phyloP scores from a whole-genome alignment of 2,113 vertebrate species.

The Progne subis region DNA sequence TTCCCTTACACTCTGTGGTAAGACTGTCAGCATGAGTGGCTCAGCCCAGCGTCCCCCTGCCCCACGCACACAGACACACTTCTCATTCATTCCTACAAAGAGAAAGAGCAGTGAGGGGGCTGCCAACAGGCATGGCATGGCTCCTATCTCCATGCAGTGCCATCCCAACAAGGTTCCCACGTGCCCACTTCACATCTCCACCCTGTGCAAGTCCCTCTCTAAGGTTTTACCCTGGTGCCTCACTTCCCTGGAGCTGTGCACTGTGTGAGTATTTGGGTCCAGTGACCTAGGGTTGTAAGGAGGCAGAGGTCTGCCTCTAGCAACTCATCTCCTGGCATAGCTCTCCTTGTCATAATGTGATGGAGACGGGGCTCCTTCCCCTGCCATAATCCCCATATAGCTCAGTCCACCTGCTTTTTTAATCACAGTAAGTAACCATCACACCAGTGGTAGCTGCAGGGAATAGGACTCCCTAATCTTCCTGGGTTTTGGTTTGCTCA shows the following conservation, averaged over 20 bases:
- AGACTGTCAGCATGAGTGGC: neutral
- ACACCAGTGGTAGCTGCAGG: rapidly evolving
- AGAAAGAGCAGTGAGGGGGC: neutral
- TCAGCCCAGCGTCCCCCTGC: rapidly evolving
- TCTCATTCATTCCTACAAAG: neutral
- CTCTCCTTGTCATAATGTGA: neutral
- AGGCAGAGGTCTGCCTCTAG: neutral
- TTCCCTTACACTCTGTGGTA: neutral
- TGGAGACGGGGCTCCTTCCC: neutral
- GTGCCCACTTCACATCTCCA: neutral
- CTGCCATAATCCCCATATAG: neutral
- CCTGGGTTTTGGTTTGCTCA: neutral
- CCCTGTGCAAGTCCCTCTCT: neutral
- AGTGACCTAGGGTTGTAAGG: neutral
- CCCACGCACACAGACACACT: too few relatives aligned
- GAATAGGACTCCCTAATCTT: neutral
- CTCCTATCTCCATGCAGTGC: neutral
- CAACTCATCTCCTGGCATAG: neutral
- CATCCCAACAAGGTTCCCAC: neutral
- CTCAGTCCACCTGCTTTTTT: neutral
- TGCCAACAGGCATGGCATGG: neutral
- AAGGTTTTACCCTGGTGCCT: neutral
- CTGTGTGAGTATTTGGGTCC: neutral
- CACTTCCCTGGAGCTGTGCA: neutral
- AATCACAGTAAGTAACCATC: neutral